Percentiles rank a stretch among this genome's conserved stretches.
phyloP scores from a whole-genome alignment of 2,797 vertebrate genomes.

The Notamacropus eugenii region DNA sequence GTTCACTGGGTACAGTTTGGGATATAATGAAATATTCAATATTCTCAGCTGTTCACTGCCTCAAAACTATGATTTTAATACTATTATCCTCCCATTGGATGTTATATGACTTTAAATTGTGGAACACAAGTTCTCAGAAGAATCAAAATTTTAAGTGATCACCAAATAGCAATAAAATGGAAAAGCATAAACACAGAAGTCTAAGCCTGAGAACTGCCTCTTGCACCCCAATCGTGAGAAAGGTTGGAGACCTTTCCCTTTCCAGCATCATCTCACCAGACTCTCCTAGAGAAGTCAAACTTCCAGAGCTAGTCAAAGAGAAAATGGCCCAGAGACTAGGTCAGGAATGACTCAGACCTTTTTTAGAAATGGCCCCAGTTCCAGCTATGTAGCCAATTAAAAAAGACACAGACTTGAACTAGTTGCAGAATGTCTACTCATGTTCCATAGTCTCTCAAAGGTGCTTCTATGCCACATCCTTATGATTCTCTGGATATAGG shows the following conservation, averaged over 20 bases:
- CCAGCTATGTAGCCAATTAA: background rate
- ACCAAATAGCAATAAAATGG: background rate
- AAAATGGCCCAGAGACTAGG: background rate
- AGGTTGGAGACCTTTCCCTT: background rate
- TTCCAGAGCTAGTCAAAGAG: background rate
- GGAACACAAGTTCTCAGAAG: background rate
- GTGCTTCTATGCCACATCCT: background rate
- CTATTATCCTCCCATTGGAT: background rate
- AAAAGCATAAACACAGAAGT: background rate
- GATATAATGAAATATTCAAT: background rate
- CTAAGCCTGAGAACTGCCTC: background rate
- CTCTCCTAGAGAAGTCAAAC: background rate
- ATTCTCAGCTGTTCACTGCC: background rate
- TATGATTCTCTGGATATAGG: background rate
- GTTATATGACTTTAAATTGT: background rate
- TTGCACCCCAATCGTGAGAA: background rate
- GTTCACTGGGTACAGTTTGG: background rate
- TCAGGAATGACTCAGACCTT: no score
- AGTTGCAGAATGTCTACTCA: background rate
- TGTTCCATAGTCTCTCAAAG: background rate
- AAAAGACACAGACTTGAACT: background rate
- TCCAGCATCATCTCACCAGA: background rate
- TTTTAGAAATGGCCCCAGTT: background rate
- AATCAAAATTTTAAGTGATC: background rate
- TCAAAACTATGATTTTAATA: background rate